phyloP scores from a whole-genome alignment of 1,140 invertebrate genomes.

The Drosophila suzukii region DNA sequence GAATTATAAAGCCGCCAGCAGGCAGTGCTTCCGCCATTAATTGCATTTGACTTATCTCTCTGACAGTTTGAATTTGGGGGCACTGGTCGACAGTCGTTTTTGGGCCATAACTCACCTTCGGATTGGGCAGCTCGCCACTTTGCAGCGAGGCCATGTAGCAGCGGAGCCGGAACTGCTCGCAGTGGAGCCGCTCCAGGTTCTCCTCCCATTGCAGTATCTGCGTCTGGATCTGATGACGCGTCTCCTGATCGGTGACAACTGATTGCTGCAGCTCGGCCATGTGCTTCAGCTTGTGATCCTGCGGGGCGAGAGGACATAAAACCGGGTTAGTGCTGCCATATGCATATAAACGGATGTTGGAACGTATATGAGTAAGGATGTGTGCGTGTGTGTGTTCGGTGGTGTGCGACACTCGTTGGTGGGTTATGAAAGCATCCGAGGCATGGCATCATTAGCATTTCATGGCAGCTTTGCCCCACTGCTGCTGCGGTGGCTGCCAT shows the following conservation, averaged over 20 bases:
- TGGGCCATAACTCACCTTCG: conserved; percentile 90
- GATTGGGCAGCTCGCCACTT: conserved; percentile 97
- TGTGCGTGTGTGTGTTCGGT: conserved; percentile 18
- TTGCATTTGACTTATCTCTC: conserved; percentile 41
- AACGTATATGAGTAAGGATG: not conserved
- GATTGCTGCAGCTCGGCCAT: conserved; percentile 98
- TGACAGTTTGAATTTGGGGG: conserved; percentile 27
- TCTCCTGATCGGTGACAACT: conserved; percentile 96
- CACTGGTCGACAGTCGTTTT: not conserved
- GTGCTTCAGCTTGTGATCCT: conserved; percentile 98
- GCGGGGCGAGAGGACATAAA: conserved; percentile 33
- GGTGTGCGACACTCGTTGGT: conserved; percentile 36
- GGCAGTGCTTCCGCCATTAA: conserved; percentile 24
- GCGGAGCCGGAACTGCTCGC: conserved; percentile 97
- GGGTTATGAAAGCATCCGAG: conserved; percentile 74
- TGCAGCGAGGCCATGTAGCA: conserved; percentile 99
- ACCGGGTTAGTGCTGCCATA: conserved; percentile 47
- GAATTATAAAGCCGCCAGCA: conserved; percentile 18
- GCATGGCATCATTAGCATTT: conserved; percentile 78
- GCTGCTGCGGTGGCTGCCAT: conserved; percentile 64
- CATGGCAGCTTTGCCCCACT: conserved; percentile 65
- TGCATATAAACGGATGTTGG: conserved; percentile 10
- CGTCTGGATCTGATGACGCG: conserved; percentile 94
- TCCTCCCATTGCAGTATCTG: conserved; percentile 98
- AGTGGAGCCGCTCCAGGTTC: conserved; percentile 97